Base-by-base conservation (phyloP, 2,888 invertebrate genomes). In the Aphidoletes aphidimyza region DNA sequence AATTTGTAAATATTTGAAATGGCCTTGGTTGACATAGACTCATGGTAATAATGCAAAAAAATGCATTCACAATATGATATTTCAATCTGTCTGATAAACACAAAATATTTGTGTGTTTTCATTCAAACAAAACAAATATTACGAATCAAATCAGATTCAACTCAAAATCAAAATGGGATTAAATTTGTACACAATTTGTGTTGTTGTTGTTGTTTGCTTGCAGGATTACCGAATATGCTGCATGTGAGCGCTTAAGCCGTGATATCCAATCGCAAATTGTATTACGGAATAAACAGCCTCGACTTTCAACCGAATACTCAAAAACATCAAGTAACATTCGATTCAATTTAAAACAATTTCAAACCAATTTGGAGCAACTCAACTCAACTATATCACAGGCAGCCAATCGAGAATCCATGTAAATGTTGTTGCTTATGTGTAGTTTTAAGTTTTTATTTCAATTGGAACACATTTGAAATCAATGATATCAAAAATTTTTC, bases 211-310 rank as follows among this genome's bases (percentile, higher is more conserved):
- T n/a, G n/a, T n/a, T n/a, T n/a, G n/a, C n/a, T 86, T 88, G 59
- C 86, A 94, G 94, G 94, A 89, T 93, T 19, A 88, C 91, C 0
- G 94, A 94, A 87, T 92, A 92, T 88, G 93, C 94, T 87, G 92
- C 93, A 0, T 94, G 94, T 87, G 93, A 94, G 87, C 92, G 92
- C 85, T 88, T 94, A 34, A 92, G 91, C 87, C 90, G 93, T 83
- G 92, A 93, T 86, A 92, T 94, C 83, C 92, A 93, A 89, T 92
- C 92, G 85, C 92, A 93, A 87, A 87, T 94, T 11, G 91, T 92
- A 0, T 88, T 91, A 84, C 90, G 94, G 84, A 92, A 92, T 86
- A 90, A 90, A 86, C 90, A 92, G 86, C 88, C 90, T 42, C 91
- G 90, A 87, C 89, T 90, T 1, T 92, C 92, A 0, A 90, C 92